Conservation (phyloP, 2,113 vertebrate species). For the Saimiri boliviensis region DNA sequence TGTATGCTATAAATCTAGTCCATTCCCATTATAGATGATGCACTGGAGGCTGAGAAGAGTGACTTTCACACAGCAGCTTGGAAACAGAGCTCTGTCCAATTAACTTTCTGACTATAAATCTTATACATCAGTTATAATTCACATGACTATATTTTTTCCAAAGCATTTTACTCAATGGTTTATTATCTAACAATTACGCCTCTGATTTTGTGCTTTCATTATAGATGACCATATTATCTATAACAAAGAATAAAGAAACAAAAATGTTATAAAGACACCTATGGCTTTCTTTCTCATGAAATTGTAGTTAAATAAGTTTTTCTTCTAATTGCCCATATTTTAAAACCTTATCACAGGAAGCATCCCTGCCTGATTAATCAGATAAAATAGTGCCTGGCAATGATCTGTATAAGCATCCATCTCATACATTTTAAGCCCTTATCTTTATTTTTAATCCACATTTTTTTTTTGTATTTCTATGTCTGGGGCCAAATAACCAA, state of each 20-base stretch:
- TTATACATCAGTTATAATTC: constrained; percentile 1
- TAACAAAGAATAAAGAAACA: neutral
- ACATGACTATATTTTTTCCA: neutral
- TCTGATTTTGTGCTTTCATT: neutral
- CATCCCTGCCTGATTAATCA: neutral
- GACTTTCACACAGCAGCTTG: neutral
- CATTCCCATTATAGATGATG: neutral
- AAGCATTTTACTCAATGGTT: neutral
- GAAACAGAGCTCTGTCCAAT: neutral
- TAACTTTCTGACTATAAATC: neutral
- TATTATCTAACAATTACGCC: neutral
- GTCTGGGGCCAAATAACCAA: neutral
- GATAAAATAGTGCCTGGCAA: constrained; percentile 1
- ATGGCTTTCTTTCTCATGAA: neutral
- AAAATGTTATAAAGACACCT: neutral
- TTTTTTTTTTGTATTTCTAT: neutral
- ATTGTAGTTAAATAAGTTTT: neutral
- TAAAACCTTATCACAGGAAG: neutral
- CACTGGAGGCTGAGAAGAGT: neutral
- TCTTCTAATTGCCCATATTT: neutral
- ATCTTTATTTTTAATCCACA: neutral
- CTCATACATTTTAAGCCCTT: neutral
- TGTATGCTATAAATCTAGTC: neutral
- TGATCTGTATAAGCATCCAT: neutral
- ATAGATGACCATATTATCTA: neutral